phyloP scores from a whole-genome alignment of 1,140 invertebrate species.

The Caenorhabditis tropicalis region DNA sequence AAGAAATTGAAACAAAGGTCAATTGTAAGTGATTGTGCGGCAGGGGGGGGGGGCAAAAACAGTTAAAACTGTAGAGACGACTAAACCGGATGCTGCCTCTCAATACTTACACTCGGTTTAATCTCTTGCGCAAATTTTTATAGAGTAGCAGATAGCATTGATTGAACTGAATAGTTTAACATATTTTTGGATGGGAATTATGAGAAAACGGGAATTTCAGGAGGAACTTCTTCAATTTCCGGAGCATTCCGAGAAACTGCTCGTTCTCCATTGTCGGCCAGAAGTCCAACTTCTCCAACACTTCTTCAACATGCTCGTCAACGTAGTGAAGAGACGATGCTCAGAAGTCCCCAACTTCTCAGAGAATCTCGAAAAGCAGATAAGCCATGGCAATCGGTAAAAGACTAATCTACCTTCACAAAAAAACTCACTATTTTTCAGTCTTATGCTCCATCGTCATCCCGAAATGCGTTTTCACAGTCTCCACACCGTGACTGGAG shows the following conservation, averaged over 20 bases:
- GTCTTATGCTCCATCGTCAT: constrained; percentile 46
- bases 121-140: background rate
- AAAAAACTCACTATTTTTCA: constrained; percentile 34
- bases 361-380: constrained; percentile 42
- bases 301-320: constrained; percentile 51
- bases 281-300: constrained; percentile 52
- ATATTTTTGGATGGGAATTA: background rate
- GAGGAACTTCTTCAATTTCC: constrained; percentile 32
- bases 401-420: too few relatives aligned
- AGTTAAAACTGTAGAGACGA: background rate
- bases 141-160: background rate
- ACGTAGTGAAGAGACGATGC: constrained; percentile 45
- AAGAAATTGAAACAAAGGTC: constrained; percentile 24
- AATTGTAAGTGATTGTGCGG: constrained; percentile 10
- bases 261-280: constrained; percentile 19
- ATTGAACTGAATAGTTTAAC: background rate
- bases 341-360: constrained; percentile 44
- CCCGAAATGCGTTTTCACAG: constrained; percentile 29
- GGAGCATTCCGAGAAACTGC: constrained; percentile 44
- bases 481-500: constrained; percentile 49
- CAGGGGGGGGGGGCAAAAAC: background rate
- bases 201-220: background rate
- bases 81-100: background rate
- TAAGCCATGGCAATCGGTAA: constrained; percentile 48
- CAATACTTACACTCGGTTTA: constrained; percentile 25